Base-by-base conservation (phyloP, 2,888 invertebrate genomes). In the Xestia xanthographa region DNA sequence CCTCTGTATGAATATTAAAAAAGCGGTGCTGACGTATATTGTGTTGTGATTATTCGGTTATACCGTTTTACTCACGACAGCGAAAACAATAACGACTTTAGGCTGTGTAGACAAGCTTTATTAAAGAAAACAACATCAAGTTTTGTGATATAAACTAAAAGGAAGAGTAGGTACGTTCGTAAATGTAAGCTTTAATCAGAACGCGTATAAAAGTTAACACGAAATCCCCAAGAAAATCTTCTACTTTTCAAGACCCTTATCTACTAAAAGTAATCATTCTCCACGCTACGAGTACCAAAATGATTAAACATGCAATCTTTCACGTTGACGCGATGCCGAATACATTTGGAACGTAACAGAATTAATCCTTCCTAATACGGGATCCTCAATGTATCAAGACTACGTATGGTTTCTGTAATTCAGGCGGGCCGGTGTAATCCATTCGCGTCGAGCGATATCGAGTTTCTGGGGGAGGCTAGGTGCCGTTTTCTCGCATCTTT, bases 391-490 rank as follows among this genome's bases (percentile, higher is more conserved):
- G 93, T 95, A 95, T 94, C 94, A 92, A 92, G 91, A 92, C 92
- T 91, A 90, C 92, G 88, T 96, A 96, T 94, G 96, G 96, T 96
- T 96, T 96, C 96, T 94, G 95, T 96, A 95, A 96, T 96, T 95
- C 95, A 94, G 95, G 92, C 93, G 91, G 93, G 92, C 91, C 89
- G 88, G 90, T 88, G 95, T 96, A 96, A 96, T 96, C 96, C 95
- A 93, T 93, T 94, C 92, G 92, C 90, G 90, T 90, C 90, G 92
- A 89, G 89, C 89, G 90, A 92, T 95, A 95, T 96, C 94, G 88
- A 88, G 93, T 96, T 96, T 93, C 96, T 81, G 86, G 91, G 95
- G 94, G 94, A 92, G 91, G 85, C 87, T 89, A 84, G 90, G 90
- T 83, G 90, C 88, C 91, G 91, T 93, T 91, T 92, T 93, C 93